Base-by-base conservation (phyloP, 1,140 invertebrate species). In the Phocides pigmalion region DNA sequence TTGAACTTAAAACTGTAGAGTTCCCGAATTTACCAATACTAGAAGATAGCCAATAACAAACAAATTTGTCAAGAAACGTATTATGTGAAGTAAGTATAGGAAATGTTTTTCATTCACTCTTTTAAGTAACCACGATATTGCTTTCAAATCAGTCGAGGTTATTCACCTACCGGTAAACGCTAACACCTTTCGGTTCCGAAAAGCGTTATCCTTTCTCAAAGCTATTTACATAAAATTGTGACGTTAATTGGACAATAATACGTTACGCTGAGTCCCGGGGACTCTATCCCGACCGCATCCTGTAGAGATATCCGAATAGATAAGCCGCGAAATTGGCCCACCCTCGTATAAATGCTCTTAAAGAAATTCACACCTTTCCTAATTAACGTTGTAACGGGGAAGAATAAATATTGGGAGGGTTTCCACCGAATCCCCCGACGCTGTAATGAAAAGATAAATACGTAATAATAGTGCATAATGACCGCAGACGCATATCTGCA, bases 221-320 rank as follows among this genome's bases (percentile, higher is more conserved):
- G 50, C 70, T 79, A 89, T 89, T 86, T 87, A 82, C 82, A 87
- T 87, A 83, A 84, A 89, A 86, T 80, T 81, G 61, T 77, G 72
- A 68, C 69, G 82, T 83, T 86, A 89, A 89, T 89, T 89, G 80
- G 84, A 81, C 84, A 82, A 86, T 89, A 87, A 87, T 82, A 79
- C 71, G 75, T 73, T 73, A 70, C 71, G 74, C 74, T 66, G 64
- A 68, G 66, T 41, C 50, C 68, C 49, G 64, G 37, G 62, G 68
- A 76, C 72, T 81, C 74, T 82, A 84, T 82, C 74, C 69, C 74
- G 72, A 65, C 75, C 77, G 66, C 81, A 79, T 84, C 80, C 79
- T 79, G 79, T 76, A 54, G 53, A 82, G 85, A 89, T 84, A 87
- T 84, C 64, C 58, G 53, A 68, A 70, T 54, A 69, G 75, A 84